phyloP scores from a whole-genome alignment of 2,113 vertebrate genomes.

The Sphaerodactylus townsendi region DNA sequence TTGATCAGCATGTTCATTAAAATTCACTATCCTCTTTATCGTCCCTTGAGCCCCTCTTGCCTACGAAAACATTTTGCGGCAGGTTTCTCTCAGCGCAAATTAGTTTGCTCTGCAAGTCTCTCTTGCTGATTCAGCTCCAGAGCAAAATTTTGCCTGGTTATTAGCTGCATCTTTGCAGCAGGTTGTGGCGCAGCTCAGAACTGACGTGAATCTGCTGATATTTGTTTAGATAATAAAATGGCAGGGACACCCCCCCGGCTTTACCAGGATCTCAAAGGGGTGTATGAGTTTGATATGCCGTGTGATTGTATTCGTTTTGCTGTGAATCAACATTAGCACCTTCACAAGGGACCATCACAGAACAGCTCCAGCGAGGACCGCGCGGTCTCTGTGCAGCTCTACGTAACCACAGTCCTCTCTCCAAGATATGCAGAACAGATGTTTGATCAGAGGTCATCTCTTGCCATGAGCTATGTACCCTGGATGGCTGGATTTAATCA shows the following conservation, averaged over 20 bases:
- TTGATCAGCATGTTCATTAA: constrained; percentile 5
- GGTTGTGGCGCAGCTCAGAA: neutral
- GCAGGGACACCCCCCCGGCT: neutral
- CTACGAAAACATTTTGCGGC: neutral
- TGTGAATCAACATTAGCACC: constrained; percentile 50
- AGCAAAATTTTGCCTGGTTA: neutral
- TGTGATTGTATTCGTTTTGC: constrained; percentile 51
- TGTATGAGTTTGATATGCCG: constrained; percentile 25
- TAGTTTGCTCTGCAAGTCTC: constrained; percentile 29
- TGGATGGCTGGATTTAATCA: constrained; percentile 15
- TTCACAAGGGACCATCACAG: constrained; percentile 81
- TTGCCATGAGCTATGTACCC: constrained; percentile 4
- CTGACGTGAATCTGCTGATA: neutral
- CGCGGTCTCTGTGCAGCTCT: constrained; percentile 54
- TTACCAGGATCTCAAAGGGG: constrained; percentile 16
- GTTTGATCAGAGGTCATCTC: constrained; percentile 37
- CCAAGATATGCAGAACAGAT: constrained; percentile 50
- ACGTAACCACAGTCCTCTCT: constrained; percentile 39
- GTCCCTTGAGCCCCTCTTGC: constrained; percentile 17
- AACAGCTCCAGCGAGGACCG: constrained; percentile 60
- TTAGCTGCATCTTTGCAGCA: constrained; percentile 23
- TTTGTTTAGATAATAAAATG: constrained; percentile 18
- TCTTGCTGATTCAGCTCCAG: neutral
- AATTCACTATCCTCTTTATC: neutral
- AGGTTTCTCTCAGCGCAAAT: neutral